These are phyloP conservation scores for Acyrthosiphon pisum DNA, from an alignment of 1,140 invertebrate species.

Conservation along the genomic window DNA sequence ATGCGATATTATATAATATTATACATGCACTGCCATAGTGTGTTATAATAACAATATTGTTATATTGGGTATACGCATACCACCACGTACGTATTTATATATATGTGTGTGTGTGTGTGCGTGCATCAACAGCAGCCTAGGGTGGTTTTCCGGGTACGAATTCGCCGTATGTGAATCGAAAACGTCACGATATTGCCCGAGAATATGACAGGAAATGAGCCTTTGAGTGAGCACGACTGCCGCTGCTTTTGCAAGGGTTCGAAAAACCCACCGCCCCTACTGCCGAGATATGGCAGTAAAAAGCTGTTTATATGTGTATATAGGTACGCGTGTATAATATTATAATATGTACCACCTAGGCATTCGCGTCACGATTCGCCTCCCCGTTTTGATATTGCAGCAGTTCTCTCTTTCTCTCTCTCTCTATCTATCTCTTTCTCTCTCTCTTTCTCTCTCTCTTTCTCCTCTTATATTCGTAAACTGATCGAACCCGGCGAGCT, in stretches of 20 bases:
- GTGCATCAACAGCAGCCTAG: neutral
- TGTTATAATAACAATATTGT: neutral
- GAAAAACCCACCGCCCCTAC: neutral
- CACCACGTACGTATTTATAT: too few relatives aligned
- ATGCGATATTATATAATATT: neutral
- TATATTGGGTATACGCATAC: neutral
- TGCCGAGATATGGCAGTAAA: neutral
- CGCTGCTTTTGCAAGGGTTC: too few relatives aligned
- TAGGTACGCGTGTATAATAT: neutral
- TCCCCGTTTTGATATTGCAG: neutral
- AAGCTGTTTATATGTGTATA: neutral
- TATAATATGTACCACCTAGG: neutral
- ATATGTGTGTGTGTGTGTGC: neutral
- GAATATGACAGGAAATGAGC: slow-evolving; percentile 41
- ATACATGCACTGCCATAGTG: neutral
- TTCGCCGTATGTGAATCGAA: neutral
- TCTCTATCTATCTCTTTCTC: neutral
- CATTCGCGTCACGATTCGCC: slow-evolving; percentile 33
- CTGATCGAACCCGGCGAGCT: neutral
- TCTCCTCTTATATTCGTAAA: neutral
- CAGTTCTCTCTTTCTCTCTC: neutral
- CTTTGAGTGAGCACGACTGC: slow-evolving; percentile 36
- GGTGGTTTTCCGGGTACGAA: neutral
- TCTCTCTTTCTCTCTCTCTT: neutral
- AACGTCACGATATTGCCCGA: slow-evolving; percentile 20